Conservation (phyloP, 30 jellyfish, hydroid and myxozoan genomes). For the Euphysa ruthae region DNA sequence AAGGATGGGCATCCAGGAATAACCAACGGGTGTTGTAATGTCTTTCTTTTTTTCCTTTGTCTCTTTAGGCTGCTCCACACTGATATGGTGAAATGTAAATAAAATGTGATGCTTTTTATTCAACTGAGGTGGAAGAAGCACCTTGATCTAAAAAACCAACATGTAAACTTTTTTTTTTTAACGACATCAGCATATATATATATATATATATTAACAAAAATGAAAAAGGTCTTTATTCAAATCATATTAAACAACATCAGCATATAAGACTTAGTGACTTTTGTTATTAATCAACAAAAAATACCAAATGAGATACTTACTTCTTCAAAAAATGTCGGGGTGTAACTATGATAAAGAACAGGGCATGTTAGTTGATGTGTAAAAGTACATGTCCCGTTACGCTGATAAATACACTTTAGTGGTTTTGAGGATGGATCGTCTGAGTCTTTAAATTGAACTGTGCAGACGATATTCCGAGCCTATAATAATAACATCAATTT, state of each 20-base stretch:
- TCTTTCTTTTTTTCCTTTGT: constrained; percentile 54
- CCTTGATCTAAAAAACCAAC: constrained; percentile 45
- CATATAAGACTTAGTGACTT: too few relatives aligned
- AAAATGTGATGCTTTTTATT: constrained; percentile 71
- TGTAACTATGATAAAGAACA: constrained; percentile 65
- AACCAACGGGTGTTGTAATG: constrained; percentile 76
- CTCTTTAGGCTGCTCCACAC: constrained; percentile 95
- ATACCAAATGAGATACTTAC: constrained; percentile 26
- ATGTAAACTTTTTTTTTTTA: too few relatives aligned
- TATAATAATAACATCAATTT: background rate
- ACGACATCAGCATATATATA: too few relatives aligned
- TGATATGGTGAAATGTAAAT: constrained; percentile 79
- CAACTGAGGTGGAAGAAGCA: constrained; percentile 81
- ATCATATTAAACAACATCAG: too few relatives aligned
- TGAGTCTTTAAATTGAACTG: constrained; percentile 72
- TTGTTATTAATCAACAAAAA: too few relatives aligned
- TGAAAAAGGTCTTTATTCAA: too few relatives aligned
- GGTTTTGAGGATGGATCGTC: constrained; percentile 71
- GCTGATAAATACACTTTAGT: constrained; percentile 62
- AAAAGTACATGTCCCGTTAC: constrained; percentile 76
- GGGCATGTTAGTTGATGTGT: constrained; percentile 61
- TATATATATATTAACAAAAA: too few relatives aligned
- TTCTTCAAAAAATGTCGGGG: constrained; percentile 85
- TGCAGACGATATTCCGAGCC: constrained; percentile 90
- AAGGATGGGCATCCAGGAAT: constrained; percentile 83